These are phyloP conservation scores for Pyrocephalus nanus DNA, from an alignment of 2,797 vertebrate species.

Conservation along the genomic window DNA sequence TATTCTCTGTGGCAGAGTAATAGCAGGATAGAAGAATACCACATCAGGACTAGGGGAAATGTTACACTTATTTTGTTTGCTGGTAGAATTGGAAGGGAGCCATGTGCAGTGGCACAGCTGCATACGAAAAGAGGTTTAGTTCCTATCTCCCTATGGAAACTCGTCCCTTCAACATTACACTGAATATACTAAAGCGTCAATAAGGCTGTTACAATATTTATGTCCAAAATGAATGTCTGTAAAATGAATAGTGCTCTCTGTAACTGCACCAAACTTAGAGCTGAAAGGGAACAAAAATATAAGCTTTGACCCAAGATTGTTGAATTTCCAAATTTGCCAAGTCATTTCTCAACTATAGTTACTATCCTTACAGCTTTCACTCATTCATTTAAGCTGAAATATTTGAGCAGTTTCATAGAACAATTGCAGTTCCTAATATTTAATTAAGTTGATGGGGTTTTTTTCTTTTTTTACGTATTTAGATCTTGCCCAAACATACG, in stretches of 20 bases:
- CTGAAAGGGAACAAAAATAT: not conserved
- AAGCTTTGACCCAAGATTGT: not conserved
- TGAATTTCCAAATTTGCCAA: not conserved
- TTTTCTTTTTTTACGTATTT: not conserved
- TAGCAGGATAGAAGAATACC: not conserved
- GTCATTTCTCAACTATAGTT: not conserved
- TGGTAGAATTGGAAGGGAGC: not conserved
- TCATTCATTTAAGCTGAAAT: not conserved
- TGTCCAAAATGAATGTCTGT: constrained; percentile 12
- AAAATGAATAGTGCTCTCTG: constrained; percentile 25
- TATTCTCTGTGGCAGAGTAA: not conserved
- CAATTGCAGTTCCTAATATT: not conserved
- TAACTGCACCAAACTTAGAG: not conserved
- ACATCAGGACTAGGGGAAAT: not conserved
- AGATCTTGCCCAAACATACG: constrained; percentile 56
- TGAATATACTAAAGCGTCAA: not conserved
- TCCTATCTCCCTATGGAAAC: not conserved
- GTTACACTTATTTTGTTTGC: not conserved
- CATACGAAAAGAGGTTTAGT: not conserved
- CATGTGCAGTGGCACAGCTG: not conserved
- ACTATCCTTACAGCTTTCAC: not conserved
- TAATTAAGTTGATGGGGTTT: not conserved
- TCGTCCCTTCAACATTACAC: not conserved
- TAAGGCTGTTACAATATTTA: not conserved
- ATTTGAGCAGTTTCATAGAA: not conserved